These are phyloP conservation scores for Lates japonicus DNA, from an alignment of 2,797 vertebrate genomes.

Conservation along the genomic window DNA sequence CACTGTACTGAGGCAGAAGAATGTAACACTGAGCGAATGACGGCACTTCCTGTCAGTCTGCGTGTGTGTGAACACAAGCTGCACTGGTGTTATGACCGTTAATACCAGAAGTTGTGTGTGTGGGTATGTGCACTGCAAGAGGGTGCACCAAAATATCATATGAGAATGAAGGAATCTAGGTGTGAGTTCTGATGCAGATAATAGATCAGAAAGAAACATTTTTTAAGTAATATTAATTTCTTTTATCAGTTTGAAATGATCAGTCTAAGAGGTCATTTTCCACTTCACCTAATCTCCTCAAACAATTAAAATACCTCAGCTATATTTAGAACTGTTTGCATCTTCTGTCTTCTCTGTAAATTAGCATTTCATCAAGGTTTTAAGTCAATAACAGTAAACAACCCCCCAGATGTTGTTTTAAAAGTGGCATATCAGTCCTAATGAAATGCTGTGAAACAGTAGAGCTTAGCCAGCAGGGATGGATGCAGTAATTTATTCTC, in stretches of 20 bases:
- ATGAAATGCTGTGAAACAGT: conserved; percentile 58
- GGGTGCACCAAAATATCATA: neutral
- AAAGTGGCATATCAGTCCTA: conserved; percentile 56
- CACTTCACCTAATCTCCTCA: neutral
- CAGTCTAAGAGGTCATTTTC: no score
- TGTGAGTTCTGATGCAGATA: no score
- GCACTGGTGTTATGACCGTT: conserved; percentile 1
- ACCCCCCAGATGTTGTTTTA: conserved; percentile 47
- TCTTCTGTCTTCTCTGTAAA: conserved; percentile 8
- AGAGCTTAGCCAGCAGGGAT: conserved; percentile 63
- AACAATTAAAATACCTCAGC: neutral
- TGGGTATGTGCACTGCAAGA: neutral
- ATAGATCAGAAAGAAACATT: no score
- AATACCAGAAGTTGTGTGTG: neutral
- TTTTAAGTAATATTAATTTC: no score
- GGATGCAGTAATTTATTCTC: conserved; percentile 69
- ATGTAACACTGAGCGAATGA: neutral
- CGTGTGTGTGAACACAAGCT: conserved; percentile 8
- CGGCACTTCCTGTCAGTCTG: conserved; percentile 33
- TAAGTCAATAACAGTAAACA: conserved; percentile 35
- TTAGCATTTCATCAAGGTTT: conserved; percentile 29
- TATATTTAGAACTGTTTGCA: conserved; percentile 24
- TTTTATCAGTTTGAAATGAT: neutral
- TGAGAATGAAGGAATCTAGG: neutral
- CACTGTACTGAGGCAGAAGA: neutral